Base-by-base conservation (phyloP, 2,888 invertebrate genomes). In the Drosophila meridiana region DNA sequence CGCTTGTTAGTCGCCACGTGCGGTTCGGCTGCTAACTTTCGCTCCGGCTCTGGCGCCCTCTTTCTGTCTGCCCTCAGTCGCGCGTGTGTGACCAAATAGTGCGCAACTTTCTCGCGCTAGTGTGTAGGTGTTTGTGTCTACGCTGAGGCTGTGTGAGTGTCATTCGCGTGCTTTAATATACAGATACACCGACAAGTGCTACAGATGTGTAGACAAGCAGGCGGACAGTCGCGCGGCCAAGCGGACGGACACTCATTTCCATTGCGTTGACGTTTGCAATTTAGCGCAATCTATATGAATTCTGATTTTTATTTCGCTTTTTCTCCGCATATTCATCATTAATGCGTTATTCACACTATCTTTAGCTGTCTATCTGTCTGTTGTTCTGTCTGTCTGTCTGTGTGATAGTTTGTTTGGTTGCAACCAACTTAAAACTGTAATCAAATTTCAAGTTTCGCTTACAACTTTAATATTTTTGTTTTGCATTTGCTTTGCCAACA, bases 1-100 rank as follows among this genome's bases (percentile, higher is more conserved):
- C 87, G 89, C 89, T 87, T 82, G 80, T 76, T 76, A 69, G 87
- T 89, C 90, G 89, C 76, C 84, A 76, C 84, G 82, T 84, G 76
- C 87, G 90, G 87, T 87, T 87, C 85, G 87, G 73, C 77, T 76
- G 78, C 67, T 69, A 66, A 52, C 48, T 56, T 68, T 68, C 48
- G 59, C 56, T 71, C 63, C 14, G 53, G 55, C 52, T 69, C 56
- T 11, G 48, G 62, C 66, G 69, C 32, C 42, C 40, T 26, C 53
- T 20, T 38, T 34, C 38, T 52, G 38, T 48, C 11, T 53, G 30
- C 55, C 53, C 73, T 45, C 45, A 42, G 45, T 63, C 68, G 56
- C 48, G 61, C 60, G 63, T 72, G 53, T 63, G 58, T 69, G 66
- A 26, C 67, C 74, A 64, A 74, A 69, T 73, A 75, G 48, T 75